Evolutionary conservation across 2,888 invertebrate genomes (phyloP).

Genomic region (Norana najaformis): DNA sequence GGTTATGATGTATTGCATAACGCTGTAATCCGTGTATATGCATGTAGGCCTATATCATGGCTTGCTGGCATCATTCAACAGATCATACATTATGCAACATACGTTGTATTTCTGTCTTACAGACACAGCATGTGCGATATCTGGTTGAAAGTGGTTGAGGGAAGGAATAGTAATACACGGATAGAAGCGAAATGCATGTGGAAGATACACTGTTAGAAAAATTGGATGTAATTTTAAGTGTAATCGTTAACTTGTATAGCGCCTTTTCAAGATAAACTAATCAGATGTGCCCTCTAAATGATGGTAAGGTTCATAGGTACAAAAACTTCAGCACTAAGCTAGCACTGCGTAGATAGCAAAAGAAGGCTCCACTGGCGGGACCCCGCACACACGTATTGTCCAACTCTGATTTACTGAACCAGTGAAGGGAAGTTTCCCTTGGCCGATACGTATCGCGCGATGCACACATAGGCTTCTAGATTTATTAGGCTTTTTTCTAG

Average conservation of each 20-base stretch:
- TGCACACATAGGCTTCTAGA: too few relatives aligned
- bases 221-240: background rate
- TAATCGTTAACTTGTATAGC: background rate
- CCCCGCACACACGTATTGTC: background rate
- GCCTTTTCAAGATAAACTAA: too few relatives aligned
- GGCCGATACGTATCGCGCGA: background rate
- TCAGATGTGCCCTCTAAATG: background rate
- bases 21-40: too few relatives aligned
- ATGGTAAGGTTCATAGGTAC: too few relatives aligned
- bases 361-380: background rate
- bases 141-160: too few relatives aligned
- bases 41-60: too few relatives aligned
- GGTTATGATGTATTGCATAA: too few relatives aligned
- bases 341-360: background rate
- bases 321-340: too few relatives aligned
- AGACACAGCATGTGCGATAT: background rate
- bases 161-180: too few relatives aligned
- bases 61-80: too few relatives aligned
- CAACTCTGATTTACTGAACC: background rate
- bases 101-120: background rate
- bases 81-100: background rate
- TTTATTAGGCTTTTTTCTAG: background rate
- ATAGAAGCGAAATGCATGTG: too few relatives aligned
- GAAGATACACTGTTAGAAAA: too few relatives aligned
- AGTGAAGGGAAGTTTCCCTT: background rate